A percentile compares a stretch with the other conserved stretches of the same genome.
These are phyloP conservation scores for Neofelis nebulosa DNA, from an alignment of 2,113 vertebrate genomes.

Conservation along the genomic window DNA sequence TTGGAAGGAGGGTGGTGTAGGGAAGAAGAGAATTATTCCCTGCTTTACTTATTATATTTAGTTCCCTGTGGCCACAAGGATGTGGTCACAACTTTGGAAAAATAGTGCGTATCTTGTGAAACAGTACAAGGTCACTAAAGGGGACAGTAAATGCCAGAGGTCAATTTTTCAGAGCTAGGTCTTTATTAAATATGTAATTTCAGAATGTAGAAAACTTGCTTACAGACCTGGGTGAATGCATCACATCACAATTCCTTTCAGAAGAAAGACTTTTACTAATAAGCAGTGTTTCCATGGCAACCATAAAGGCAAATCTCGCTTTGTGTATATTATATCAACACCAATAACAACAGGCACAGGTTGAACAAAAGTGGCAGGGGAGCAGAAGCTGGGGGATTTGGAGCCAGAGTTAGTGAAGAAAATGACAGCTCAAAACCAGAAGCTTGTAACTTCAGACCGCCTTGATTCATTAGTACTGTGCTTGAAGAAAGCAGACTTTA, in stretches of 20 bases:
- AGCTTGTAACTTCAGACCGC: not conserved
- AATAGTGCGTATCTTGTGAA: not conserved
- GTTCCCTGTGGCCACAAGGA: not conserved
- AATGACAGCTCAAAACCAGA: not conserved
- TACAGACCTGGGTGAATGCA: not conserved
- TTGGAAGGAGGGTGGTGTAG: not conserved
- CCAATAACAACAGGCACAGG: not conserved
- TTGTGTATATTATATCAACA: conserved; percentile 47
- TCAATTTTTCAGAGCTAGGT: not conserved
- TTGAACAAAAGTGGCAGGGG: not conserved
- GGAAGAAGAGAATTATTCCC: not conserved
- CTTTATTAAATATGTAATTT: conserved; percentile 2
- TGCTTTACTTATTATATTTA: not conserved
- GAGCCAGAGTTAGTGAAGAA: not conserved
- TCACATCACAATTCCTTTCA: conserved; percentile 29
- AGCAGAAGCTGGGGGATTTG: not conserved
- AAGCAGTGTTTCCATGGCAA: conserved; percentile 75
- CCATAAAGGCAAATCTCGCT: conserved; percentile 45
- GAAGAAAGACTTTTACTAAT: conserved; percentile 35
- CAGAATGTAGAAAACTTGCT: not conserved
- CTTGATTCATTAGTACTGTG: not conserved
- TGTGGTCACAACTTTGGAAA: not conserved
- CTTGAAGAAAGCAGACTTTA: not conserved
- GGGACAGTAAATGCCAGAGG: not conserved
- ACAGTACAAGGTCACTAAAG: not conserved